Evolutionary conservation across 2,888 invertebrate species (phyloP), one percentile per base, ranked within the genome.

Genomic region (Alloplasta piceator): DNA sequence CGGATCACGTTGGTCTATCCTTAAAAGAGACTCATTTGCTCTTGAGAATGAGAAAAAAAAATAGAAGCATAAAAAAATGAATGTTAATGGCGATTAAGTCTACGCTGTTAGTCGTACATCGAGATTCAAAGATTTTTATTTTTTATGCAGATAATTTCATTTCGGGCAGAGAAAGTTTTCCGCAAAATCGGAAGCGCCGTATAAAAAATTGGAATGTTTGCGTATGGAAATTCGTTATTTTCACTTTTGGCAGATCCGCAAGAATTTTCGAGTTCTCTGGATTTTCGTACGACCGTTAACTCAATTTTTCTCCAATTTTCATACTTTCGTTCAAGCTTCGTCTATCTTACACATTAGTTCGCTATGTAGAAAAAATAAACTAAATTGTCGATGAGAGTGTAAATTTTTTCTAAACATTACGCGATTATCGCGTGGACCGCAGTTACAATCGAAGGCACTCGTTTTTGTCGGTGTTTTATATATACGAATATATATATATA

Each of bases 201-300:
- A 84, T 83, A 86, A 86, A 86, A 86, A 87, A 87, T 81, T 90
- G 90, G 90, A 90, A 90, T 90, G 90, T 90, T 79, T 90, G 84
- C 83, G 90, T 90, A 90, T 90, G 90, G 90, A 90, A 86, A 83
- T 83, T 83, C 73, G 78, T 85, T 79, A 64, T 77, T 75, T 76
- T 66, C 50, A 50, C 14, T 16, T 14, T 52, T 52, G 12, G 38
- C 14, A 61, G 26, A 10, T 72, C 55, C 10, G 16, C 60, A 46
- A 63, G 46, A 52, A 68, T 12, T 26, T 56, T 55, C 43, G 80
- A 86, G 82, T 87, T 84, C 83, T 86, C 86, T 85, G 87, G 84
- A 82, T 82, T 87, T 85, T 85, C 79, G 83, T 82, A 86, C 85
- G 83, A 86, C 86, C 86, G 82, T 84, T 83, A 83, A 76, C 84